phyloP scores from a whole-genome alignment of 30 jellyfish, hydroid and myxozoan species.

The Rhopilema esculentum region DNA sequence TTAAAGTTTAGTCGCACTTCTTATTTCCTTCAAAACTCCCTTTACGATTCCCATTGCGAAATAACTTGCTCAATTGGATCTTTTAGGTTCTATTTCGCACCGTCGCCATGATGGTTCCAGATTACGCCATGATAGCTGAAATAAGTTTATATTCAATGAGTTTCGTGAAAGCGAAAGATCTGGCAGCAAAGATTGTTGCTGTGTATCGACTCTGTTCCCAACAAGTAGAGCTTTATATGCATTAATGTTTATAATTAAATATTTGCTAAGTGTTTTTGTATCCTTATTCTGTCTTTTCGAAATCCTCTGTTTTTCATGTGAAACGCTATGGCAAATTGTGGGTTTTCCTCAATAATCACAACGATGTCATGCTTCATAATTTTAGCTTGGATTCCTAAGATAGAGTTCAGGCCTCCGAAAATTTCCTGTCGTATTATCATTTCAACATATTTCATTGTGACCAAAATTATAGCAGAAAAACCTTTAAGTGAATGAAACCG shows the following conservation, averaged over 20 bases:
- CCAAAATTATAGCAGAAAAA: too few species aligned
- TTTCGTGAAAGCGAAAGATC: conserved; percentile 46
- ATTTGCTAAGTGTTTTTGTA: not conserved
- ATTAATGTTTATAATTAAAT: too few species aligned
- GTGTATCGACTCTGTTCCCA: conserved; percentile 64
- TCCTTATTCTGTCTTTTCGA: not conserved
- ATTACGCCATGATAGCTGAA: conserved; percentile 55
- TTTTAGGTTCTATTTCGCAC: conserved; percentile 41
- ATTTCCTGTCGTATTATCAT: too few species aligned
- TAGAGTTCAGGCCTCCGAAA: too few species aligned
- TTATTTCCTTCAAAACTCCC: not conserved
- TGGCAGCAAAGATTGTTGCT: conserved; percentile 52
- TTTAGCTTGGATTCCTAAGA: too few species aligned
- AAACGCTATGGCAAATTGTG: too few species aligned
- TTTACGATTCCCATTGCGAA: not conserved
- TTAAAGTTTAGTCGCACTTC: too few species aligned
- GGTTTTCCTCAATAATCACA: too few species aligned
- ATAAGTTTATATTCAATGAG: conserved; percentile 56
- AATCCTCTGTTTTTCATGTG: too few species aligned
- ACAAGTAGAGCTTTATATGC: conserved; percentile 8
- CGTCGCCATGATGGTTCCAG: conserved; percentile 60
- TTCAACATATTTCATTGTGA: too few species aligned
- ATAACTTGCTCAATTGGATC: not conserved
- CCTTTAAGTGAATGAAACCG: too few species aligned
- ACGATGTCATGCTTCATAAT: too few species aligned